Conservation (phyloP, 2,113 vertebrate genomes). For the Pedetes capensis region DNA sequence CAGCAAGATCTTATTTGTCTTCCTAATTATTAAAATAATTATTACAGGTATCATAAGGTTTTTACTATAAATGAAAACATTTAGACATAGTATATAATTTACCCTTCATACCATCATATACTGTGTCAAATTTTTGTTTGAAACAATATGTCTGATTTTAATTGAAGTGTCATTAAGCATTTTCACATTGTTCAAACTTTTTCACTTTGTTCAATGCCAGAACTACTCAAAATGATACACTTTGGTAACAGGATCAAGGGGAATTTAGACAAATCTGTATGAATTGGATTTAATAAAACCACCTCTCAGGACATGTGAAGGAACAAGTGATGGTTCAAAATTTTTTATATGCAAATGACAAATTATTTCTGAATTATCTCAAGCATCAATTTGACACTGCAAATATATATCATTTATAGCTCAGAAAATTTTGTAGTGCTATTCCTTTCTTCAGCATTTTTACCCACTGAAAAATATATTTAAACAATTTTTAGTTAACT, state of each 20-base stretch:
- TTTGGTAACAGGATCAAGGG: neutral
- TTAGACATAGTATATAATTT: neutral
- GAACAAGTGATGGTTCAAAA: neutral
- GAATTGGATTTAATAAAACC: neutral
- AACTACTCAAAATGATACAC: neutral
- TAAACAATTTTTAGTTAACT: neutral
- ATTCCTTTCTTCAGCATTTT: neutral
- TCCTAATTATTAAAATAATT: neutral
- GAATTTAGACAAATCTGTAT: neutral
- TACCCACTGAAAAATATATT: neutral
- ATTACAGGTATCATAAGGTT: neutral
- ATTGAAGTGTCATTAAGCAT: neutral
- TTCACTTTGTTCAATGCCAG: neutral
- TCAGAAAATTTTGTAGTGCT: neutral
- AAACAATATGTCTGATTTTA: slow-evolving; percentile 25
- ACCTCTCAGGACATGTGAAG: neutral
- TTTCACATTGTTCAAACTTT: neutral
- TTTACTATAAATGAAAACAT: neutral
- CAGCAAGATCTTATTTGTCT: neutral
- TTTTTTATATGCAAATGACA: neutral
- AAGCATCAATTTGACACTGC: neutral
- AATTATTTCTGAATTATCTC: neutral
- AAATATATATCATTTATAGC: neutral
- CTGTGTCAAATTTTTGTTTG: neutral
- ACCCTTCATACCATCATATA: neutral